phyloP scores from a whole-genome alignment of 1,140 invertebrate species.

The Camponotus floridanus region DNA sequence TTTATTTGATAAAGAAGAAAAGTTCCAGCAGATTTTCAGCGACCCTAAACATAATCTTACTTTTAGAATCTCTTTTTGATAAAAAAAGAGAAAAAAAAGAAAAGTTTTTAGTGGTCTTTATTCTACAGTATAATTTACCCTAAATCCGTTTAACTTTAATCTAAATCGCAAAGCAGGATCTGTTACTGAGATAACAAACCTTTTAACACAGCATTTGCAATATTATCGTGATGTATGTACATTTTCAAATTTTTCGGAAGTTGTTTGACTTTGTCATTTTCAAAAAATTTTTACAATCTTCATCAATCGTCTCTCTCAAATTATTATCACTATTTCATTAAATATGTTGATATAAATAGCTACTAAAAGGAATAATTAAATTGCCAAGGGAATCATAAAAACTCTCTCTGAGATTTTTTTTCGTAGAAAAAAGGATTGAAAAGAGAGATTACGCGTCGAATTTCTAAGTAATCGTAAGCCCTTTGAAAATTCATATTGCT shows the following conservation, averaged over 20 bases:
- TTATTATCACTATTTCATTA: background rate
- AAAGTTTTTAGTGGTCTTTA: background rate
- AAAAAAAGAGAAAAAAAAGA: background rate
- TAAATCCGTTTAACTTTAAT: background rate
- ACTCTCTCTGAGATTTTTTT: background rate
- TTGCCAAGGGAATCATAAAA: background rate
- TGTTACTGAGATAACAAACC: background rate
- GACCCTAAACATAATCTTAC: background rate
- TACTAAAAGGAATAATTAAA: background rate
- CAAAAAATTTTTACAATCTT: background rate
- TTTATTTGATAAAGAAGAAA: background rate
- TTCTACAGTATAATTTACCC: background rate
- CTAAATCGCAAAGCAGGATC: slow-evolving; percentile 21
- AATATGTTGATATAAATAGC: background rate
- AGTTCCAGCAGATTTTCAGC: background rate
- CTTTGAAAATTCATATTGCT: slow-evolving; percentile 6
- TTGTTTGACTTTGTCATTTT: background rate
- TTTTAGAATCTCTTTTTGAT: background rate
- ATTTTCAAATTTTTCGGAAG: background rate
- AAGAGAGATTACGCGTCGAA: background rate
- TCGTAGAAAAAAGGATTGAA: background rate
- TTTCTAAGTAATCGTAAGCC: background rate
- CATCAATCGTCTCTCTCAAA: background rate
- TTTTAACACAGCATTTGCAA: background rate
- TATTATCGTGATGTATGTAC: background rate